A percentile compares a stretch with the other conserved stretches of the same genome.
These are phyloP conservation scores for Lagodon rhomboides DNA, from an alignment of 2,797 vertebrate species.

Conservation along the genomic window DNA sequence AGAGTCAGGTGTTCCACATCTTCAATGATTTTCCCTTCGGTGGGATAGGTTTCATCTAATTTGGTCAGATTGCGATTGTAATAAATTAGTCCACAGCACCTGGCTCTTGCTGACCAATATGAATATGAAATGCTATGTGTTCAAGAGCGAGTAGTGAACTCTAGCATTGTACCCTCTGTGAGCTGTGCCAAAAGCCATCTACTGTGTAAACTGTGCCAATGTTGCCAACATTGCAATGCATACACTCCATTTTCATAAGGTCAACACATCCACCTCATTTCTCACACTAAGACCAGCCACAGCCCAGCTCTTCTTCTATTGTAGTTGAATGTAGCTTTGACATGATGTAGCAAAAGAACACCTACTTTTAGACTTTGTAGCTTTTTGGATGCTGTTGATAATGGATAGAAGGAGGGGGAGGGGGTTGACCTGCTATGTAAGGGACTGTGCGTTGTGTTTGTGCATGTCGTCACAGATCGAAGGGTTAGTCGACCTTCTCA, in stretches of 20 bases:
- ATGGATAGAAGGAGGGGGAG: constrained; percentile 62
- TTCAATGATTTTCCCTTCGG: constrained; percentile 31
- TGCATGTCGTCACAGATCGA: constrained; percentile 87
- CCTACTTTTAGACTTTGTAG: constrained; percentile 86
- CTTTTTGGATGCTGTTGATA: constrained; percentile 84
- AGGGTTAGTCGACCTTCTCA: constrained; percentile 82
- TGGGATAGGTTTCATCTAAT: constrained; percentile 40
- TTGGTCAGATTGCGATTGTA: constrained; percentile 54
- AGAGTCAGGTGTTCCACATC: constrained; percentile 45
- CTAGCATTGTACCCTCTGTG: constrained; percentile 54
- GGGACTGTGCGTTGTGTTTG: constrained; percentile 83
- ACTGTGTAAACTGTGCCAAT: constrained; percentile 74
- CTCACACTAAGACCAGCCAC: constrained; percentile 87
- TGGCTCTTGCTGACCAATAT: constrained; percentile 57
- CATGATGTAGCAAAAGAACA: constrained; percentile 88
- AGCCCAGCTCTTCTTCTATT: constrained; percentile 85
- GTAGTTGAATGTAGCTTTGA: constrained; percentile 90
- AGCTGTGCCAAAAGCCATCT: constrained; percentile 78
- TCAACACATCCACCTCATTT: constrained; percentile 68
- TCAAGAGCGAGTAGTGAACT: constrained; percentile 52
- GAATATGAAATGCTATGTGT: constrained; percentile 54
- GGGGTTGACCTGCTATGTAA: constrained; percentile 72
- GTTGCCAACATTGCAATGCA: constrained; percentile 61
- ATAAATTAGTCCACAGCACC: constrained; percentile 47
- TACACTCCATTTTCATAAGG: constrained; percentile 55